A percentile compares a stretch with the other conserved stretches of the same genome.
Conservation (phyloP, 2,888 invertebrate species). For the Metalampra italica region DNA sequence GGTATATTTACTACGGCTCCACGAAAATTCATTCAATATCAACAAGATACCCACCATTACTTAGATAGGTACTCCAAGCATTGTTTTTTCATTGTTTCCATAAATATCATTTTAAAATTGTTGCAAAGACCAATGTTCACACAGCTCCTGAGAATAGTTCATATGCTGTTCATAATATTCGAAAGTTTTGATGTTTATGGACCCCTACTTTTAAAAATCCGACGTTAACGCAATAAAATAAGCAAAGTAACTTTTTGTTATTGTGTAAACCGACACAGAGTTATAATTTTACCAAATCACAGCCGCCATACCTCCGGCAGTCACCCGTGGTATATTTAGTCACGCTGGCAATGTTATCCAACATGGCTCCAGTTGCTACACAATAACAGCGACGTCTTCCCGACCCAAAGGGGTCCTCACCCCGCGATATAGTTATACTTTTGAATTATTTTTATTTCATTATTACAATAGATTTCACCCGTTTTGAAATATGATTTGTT, state of each 20-base stretch:
- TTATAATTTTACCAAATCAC: conserved; percentile 11
- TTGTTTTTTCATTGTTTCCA: too few species aligned
- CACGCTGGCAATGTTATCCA: conserved; percentile 65
- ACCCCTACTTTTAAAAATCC: conserved; percentile 3
- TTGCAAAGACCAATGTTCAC: too few species aligned
- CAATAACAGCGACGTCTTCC: conserved; percentile 17
- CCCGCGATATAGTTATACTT: conserved; percentile 40
- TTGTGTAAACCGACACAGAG: conserved; percentile 5
- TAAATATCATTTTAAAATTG: too few species aligned
- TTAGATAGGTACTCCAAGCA: too few species aligned
- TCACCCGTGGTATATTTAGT: conserved; percentile 35
- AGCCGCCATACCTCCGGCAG: conserved; percentile 12
- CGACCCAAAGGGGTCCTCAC: conserved; percentile 29
- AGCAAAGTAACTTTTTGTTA: too few species aligned
- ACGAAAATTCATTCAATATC: too few species aligned
- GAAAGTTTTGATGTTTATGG: conserved; percentile 1
- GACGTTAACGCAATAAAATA: too few species aligned
- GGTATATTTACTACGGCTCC: too few species aligned
- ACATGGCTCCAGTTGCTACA: conserved; percentile 49
- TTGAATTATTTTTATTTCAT: conserved; percentile 72
- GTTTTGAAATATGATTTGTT: conserved; percentile 76
- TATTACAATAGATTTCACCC: conserved; percentile 76
- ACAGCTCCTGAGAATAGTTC: not conserved
- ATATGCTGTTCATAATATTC: not conserved
- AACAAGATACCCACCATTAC: too few species aligned